Evolutionary conservation across 2,888 invertebrate species (phyloP).

Genomic region (Dryobota labecula): DNA sequence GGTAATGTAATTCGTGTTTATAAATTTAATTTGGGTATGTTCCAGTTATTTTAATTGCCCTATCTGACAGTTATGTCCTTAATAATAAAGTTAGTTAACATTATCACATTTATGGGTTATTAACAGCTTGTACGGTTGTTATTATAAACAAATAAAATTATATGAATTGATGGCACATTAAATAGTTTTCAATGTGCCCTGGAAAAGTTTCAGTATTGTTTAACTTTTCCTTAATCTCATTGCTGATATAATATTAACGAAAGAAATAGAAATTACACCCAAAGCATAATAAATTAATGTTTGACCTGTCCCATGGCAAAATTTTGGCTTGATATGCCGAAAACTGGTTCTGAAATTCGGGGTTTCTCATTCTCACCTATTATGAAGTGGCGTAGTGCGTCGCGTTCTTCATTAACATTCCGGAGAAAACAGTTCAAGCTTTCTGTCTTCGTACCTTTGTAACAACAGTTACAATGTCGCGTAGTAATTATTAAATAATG

Average conservation of each 20-base stretch:
- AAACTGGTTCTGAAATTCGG: conserved; percentile 27
- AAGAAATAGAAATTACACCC: background rate
- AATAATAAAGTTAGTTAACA: conserved; percentile 19
- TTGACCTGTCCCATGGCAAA: background rate
- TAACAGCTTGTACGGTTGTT: conserved; percentile 1
- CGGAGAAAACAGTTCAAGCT: conserved; percentile 35
- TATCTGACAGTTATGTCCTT: conserved; percentile 36
- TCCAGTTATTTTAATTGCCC: conserved; percentile 46
- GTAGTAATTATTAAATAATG: conserved; percentile 67
- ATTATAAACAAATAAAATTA: background rate
- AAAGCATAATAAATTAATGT: background rate
- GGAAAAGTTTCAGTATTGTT: background rate
- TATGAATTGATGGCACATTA: background rate
- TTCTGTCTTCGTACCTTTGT: conserved; percentile 25
- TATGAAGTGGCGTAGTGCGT: conserved; percentile 27
- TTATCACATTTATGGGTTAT: conserved; percentile 18
- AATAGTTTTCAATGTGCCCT: background rate
- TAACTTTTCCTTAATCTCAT: background rate
- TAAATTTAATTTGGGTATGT: conserved; percentile 49
- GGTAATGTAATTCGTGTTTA: conserved; percentile 46
- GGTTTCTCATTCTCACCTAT: conserved; percentile 19
- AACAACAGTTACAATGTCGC: conserved; percentile 55
- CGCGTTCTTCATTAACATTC: conserved; percentile 47
- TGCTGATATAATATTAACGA: background rate
- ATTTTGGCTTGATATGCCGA: background rate